Evolutionary conservation across 2,113 vertebrate genomes (phyloP).

Genomic region (Boulengeromyrus knoepffleri): DNA sequence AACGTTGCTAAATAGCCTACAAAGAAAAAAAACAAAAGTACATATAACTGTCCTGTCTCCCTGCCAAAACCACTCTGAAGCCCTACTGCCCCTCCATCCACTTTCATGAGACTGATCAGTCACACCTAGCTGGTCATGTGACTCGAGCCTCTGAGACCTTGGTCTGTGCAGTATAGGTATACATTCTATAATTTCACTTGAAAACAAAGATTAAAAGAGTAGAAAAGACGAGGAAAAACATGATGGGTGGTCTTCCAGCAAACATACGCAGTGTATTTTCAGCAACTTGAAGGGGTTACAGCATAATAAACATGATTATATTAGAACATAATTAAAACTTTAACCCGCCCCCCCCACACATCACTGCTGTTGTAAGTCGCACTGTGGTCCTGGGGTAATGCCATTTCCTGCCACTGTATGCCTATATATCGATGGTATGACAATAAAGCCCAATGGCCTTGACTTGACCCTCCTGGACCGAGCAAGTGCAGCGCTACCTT

Average conservation of each 20-base stretch:
- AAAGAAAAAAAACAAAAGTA: background rate
- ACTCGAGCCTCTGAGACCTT: background rate
- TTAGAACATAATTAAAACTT: background rate
- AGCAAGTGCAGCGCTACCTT: slow-evolving; percentile 37
- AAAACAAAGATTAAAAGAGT: background rate
- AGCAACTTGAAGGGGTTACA: too few species aligned
- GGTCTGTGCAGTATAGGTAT: background rate
- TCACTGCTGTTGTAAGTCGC: background rate
- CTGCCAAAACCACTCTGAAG: background rate
- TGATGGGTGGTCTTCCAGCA: too few species aligned
- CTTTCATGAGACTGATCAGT: background rate
- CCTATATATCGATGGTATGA: background rate
- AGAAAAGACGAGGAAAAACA: background rate
- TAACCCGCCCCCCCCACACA: background rate
- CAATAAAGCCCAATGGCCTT: background rate
- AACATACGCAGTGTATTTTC: too few species aligned
- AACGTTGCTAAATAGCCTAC: background rate
- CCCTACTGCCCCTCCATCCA: background rate
- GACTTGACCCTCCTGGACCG: background rate
- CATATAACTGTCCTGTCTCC: background rate
- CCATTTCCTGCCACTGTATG: background rate
- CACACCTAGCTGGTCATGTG: background rate
- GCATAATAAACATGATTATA: too few species aligned
- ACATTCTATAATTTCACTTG: background rate
- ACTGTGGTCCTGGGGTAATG: background rate